Evolutionary conservation across 2,888 invertebrate species (phyloP).

Genomic region (Nephrocerus scutellatus): DNA sequence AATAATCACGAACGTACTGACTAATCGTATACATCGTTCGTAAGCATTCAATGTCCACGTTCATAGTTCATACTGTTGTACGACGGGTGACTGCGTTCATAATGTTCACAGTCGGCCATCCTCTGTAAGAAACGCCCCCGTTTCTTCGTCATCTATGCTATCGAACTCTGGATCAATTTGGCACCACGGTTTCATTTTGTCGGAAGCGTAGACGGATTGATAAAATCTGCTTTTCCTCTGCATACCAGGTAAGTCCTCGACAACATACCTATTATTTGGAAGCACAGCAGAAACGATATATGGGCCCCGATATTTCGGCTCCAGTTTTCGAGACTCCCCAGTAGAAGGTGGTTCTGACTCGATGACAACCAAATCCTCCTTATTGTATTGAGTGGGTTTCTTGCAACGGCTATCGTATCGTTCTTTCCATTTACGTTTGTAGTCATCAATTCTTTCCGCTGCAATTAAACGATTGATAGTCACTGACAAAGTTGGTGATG

Average conservation of each 20-base stretch:
- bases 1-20: no score
- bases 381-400: conserved; percentile 1
- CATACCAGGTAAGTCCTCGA: conserved; percentile 20
- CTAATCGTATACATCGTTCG: no score
- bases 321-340: conserved; percentile 21
- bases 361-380: conserved; percentile 11
- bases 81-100: no score
- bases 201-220: conserved; percentile 15
- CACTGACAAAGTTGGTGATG: no score
- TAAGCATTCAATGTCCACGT: no score
- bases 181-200: conserved; percentile 20
- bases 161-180: no score
- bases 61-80: no score
- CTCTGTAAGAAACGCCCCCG: no score
- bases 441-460: background rate
- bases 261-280: conserved; percentile 18
- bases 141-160: background rate
- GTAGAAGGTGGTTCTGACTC: conserved; percentile 17
- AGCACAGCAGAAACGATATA: conserved; percentile 15
- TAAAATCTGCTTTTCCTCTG: conserved; percentile 13
- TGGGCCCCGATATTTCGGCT: conserved; percentile 18
- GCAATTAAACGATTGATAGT: no score
- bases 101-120: no score
- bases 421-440: conserved; percentile 8
- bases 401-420: conserved; percentile 12